phyloP scores from a whole-genome alignment of 2,888 invertebrate species.

The Drosophila melanosoma region DNA sequence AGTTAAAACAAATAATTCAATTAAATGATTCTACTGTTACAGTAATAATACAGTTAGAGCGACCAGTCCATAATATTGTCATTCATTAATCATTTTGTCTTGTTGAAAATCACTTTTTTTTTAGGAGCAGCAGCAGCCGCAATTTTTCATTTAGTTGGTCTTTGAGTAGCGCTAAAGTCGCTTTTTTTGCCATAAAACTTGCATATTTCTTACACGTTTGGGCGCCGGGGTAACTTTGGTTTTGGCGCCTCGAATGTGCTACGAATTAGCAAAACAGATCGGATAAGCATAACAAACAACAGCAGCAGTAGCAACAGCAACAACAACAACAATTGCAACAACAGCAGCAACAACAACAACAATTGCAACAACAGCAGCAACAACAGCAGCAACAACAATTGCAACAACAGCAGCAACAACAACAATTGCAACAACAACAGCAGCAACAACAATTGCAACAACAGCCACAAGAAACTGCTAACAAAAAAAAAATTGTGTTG shows the following conservation, averaged over 20 bases:
- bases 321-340: constrained; percentile 22
- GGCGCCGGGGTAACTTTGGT: constrained; percentile 56
- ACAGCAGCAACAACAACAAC: constrained; percentile 20
- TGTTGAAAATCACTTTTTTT: constrained; percentile 58
- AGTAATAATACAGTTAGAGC: constrained; percentile 46
- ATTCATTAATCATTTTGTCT: constrained; percentile 61
- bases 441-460: constrained; percentile 18
- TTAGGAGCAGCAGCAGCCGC: constrained; percentile 15
- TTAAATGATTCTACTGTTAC: background rate
- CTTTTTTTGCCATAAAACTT: constrained; percentile 27
- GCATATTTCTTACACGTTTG: constrained; percentile 67
- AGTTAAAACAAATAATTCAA: background rate
- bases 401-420: constrained; percentile 21
- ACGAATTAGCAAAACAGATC: constrained; percentile 82
- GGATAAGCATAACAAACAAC: constrained; percentile 70
- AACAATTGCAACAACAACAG: constrained; percentile 34
- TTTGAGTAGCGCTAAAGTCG: constrained; percentile 12
- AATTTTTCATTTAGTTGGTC: constrained; percentile 22
- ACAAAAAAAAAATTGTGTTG: constrained; percentile 11
- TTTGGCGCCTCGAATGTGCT: constrained; percentile 79
- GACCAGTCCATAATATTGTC: constrained; percentile 28
- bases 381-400: constrained; percentile 18
- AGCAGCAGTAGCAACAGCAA: constrained; percentile 18
- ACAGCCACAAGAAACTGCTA: constrained; percentile 23
- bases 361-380: constrained; percentile 27